These are phyloP conservation scores for Ranitomeya variabilis DNA, from an alignment of 2,113 vertebrate species.

Conservation along the genomic window DNA sequence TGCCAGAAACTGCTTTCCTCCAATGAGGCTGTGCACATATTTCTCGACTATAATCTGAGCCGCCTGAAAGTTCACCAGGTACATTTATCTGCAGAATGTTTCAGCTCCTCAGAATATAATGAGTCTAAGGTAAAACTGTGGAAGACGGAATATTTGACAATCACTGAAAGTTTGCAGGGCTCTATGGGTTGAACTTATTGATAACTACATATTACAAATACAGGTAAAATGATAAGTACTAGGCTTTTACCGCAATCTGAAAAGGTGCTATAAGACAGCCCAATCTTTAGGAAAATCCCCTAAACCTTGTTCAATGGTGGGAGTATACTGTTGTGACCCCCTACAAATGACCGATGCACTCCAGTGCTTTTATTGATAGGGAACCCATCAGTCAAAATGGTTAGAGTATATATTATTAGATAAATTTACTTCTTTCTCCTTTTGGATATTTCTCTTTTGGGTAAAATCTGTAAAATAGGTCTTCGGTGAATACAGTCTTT, in stretches of 20 bases:
- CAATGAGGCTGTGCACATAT: neutral
- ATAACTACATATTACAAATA: neutral
- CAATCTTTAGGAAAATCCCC: neutral
- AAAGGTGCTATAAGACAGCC: neutral
- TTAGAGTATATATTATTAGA: no score
- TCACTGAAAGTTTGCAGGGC: neutral
- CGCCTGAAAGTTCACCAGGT: slow-evolving; percentile 10
- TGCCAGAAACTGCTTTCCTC: neutral
- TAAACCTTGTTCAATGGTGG: neutral
- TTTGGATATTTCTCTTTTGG: no score
- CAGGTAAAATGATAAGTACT: neutral
- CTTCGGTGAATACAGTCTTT: no score
- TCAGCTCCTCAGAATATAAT: neutral
- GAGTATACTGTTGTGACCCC: neutral
- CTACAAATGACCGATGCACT: neutral
- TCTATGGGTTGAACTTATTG: neutral
- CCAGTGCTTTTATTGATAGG: neutral
- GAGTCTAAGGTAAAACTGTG: neutral
- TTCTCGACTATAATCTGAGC: neutral
- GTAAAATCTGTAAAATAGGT: no score
- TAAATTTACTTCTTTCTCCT: no score
- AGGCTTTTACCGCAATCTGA: neutral
- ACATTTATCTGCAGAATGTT: neutral
- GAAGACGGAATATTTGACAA: neutral
- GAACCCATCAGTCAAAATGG: neutral